Evolutionary conservation across 2,113 vertebrate genomes (phyloP), one percentile per base, ranked within the genome.

Genomic region (Chloropsis cyanopogon): DNA sequence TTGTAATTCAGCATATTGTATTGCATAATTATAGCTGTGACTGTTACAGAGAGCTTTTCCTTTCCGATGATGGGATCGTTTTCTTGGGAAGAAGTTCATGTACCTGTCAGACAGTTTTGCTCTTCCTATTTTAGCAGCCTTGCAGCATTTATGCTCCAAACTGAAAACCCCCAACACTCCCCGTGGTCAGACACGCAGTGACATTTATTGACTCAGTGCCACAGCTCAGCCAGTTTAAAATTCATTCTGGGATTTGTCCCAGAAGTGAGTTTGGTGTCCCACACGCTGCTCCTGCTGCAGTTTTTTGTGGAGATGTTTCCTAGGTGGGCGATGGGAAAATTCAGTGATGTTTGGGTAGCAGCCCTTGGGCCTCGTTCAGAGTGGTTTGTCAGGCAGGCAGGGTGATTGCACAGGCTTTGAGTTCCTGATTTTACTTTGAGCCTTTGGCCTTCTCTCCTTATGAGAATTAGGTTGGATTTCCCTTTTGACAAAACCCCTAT

Each of bases 1-100:
- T 94, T 95, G 71, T 90, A 91, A 95, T 91, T 94, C 91, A 93
- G 56, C 92, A 85, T 97, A 88, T 92, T 96, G 80, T 85, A 86
- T 95, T 41, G 42, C 69, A 94, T 91, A 95, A 50, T 88, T 82
- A 84, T 65, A 83, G 70, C 64, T 73, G 31, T 85, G 92, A 80
- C 52, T 97, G 66, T 95, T 90, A 35, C 46, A 76, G 69, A 83
- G 44, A 35, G 35, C 9, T 37, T 69, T 91, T 87, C 29, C 35
- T 95, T 91, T 81, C 59, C 3, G 2, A 14, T 20, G 65, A 42
- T 18, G 82, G 85, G 85, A 57, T 93, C 1, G 4, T 91, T 82
- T 82, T 49, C 37, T 69, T 70, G 44, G 65, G 37, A 89, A 94
- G 64, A 83, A 79, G 37, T 87, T 81, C 59, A 52, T 91, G 88